Base-by-base conservation (phyloP, 2,888 invertebrate species). In the Drosophila kokeensis region DNA sequence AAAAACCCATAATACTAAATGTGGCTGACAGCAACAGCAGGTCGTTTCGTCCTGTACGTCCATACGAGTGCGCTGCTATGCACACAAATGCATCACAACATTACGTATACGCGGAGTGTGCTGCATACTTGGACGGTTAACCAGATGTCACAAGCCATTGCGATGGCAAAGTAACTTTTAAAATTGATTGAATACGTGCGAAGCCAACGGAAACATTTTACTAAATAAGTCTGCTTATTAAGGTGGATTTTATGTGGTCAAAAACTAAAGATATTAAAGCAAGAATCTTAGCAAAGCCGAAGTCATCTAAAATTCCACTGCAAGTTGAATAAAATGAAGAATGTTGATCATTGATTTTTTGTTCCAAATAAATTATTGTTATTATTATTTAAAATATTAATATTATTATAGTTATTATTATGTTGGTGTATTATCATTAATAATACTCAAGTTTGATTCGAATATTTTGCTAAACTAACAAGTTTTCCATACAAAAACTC, bases 41-140 rank as follows among this genome's bases (percentile, higher is more conserved):
- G 27, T 50, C 42, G 21, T 21, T 18, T 29, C 11, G 18, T 15
- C 10, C 48, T 15, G 48, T 18, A 15, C 11, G 27, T n/a, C 27
- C 6, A 27, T 18, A 11, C 8, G 15, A 24, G 40, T 29, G 29
- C n/a, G 18, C 15, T 27, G 15, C 24, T 27, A 36, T 30, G 32
- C 64, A 64, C 7, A 32, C 18, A 49, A 34, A 48, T 48, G 53
- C 66, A 30, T n/a, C 30, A 48, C 24, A 21, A 13, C 13, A 74
- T 76, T 52, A 38, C 55, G 76, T 29, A 69, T 75, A 75, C 74
- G 74, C 48, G 60, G 24, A 50, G 61, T 71, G 49, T 34, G 48
- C 52, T 63, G 64, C 49, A 70, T 45, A 57, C 60, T 65, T 58
- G 32, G n/a, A 29, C 45, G 49, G 42, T 52, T 42, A 30, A 40